These are phyloP conservation scores for Atractosteus spatula DNA, from an alignment of 2,113 vertebrate species.

Conservation along the genomic window DNA sequence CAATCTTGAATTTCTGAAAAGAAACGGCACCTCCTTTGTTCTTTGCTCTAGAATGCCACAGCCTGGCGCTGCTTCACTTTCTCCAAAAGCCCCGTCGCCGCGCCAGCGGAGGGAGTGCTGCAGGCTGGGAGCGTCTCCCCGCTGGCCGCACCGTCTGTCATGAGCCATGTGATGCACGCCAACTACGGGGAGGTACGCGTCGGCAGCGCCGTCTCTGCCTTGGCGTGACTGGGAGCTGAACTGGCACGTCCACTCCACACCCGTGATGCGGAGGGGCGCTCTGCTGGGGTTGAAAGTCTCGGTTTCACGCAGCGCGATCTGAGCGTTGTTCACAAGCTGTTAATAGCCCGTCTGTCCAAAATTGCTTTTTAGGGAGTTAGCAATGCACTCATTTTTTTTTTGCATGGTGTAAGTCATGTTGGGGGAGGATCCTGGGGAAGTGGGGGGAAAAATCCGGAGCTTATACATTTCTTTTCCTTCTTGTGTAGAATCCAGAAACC, in stretches of 20 bases:
- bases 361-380: too few relatives aligned
- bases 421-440: too few relatives aligned
- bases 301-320: too few relatives aligned
- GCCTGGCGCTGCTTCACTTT: constrained; percentile 90
- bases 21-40: not conserved
- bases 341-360: too few relatives aligned
- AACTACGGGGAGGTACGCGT: constrained; percentile 78
- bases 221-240: not conserved
- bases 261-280: too few relatives aligned
- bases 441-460: too few relatives aligned
- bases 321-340: too few relatives aligned
- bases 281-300: too few relatives aligned
- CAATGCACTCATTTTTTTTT: not conserved
- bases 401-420: too few relatives aligned
- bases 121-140: constrained; percentile 56
- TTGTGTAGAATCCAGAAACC: constrained; percentile 76
- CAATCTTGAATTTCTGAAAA: too few relatives aligned
- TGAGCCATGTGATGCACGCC: constrained; percentile 87
- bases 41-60: constrained; percentile 72
- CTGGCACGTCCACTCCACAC: too few relatives aligned
- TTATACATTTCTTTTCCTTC: constrained; percentile 6
- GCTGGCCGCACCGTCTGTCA: constrained; percentile 71
- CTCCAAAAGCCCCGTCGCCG: constrained; percentile 73
- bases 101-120: constrained; percentile 44
- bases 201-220: not conserved